Base-by-base conservation (phyloP, 2,113 vertebrate genomes). In the Chaetops frenatus region DNA sequence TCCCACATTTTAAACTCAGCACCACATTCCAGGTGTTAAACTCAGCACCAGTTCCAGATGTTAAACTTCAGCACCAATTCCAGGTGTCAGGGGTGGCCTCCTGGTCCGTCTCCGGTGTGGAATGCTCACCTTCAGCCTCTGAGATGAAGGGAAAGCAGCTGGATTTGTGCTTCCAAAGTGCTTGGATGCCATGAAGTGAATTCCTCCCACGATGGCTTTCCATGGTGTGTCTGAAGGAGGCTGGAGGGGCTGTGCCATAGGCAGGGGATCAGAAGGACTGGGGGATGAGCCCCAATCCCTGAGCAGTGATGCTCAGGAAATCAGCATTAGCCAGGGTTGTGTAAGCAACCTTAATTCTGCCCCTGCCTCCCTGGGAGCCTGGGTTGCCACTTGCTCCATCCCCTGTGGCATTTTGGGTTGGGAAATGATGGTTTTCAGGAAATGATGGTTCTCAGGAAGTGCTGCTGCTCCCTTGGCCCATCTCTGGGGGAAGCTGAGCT, bases 71-170 rank as follows among this genome's bases (percentile, higher is more conserved):
- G 11, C 24, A 10, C 60, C 27, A 16, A 72, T 27, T 54, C 16
- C 12, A 2, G 9, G 16, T 11, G 47, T 57, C 40, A 12, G 8
- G 7, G 29, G 23, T 66, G 66, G 38, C 36, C 38, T 40, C 54
- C 16, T 15, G 33, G 9, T 40, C 58, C 6, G 0, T 50, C 15
- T 5, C 58, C 1, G 1, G 28, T 20, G 15, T 1, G 0, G 61
- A n/a, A 2, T 33, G 40, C 58, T 81, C 28, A 12, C 33, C 15
- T 5, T 25, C n/a, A n/a, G 11, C 14, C 79, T 81, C 60, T 2
- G 29, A 38, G 62, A 5, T 44, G 42, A 47, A 56, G 70, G 5
- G 38, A 53, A 47, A 23, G 47, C 58, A 51, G 48, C 53, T 44
- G 24, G 54, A 28, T 53, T 45, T 69, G 31, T 24, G 45, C 35